A percentile compares a stretch with the other conserved stretches of the same genome.
phyloP scores from a whole-genome alignment of 2,113 vertebrate genomes.

The Sapayoa aenigma region DNA sequence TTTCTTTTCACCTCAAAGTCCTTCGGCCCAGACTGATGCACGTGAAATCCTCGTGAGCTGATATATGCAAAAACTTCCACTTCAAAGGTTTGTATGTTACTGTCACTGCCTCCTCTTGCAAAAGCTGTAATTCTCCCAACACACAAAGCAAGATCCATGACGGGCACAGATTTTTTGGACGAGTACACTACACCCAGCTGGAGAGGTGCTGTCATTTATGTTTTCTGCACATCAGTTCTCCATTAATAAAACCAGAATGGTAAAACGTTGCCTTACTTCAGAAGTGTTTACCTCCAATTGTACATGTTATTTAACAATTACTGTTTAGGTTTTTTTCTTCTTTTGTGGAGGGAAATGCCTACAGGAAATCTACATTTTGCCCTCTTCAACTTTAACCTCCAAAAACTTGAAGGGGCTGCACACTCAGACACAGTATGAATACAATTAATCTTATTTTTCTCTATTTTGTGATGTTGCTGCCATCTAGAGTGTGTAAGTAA shows the following conservation, averaged over 20 bases:
- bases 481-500: constrained; percentile 71
- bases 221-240: not conserved
- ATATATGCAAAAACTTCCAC: not conserved
- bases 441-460: constrained; percentile 2
- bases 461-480: constrained; percentile 76
- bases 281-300: not conserved
- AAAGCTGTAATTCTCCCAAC: not conserved
- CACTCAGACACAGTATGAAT: not conserved
- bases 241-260: not conserved
- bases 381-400: not conserved
- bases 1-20: not conserved
- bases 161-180: not conserved
- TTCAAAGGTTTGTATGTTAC: not conserved
- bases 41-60: not conserved
- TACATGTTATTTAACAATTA: not conserved
- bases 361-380: not conserved
- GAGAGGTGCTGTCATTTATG: not conserved
- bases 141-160: not conserved
- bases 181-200: not conserved
- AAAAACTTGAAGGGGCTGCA: not conserved
- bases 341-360: not conserved
- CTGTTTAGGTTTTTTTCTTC: not conserved
- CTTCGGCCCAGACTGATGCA: not conserved
- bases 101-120: not conserved
- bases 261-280: not conserved